These are phyloP conservation scores for Torymus texanus DNA, from an alignment of 2,888 invertebrate species.

Conservation along the genomic window DNA sequence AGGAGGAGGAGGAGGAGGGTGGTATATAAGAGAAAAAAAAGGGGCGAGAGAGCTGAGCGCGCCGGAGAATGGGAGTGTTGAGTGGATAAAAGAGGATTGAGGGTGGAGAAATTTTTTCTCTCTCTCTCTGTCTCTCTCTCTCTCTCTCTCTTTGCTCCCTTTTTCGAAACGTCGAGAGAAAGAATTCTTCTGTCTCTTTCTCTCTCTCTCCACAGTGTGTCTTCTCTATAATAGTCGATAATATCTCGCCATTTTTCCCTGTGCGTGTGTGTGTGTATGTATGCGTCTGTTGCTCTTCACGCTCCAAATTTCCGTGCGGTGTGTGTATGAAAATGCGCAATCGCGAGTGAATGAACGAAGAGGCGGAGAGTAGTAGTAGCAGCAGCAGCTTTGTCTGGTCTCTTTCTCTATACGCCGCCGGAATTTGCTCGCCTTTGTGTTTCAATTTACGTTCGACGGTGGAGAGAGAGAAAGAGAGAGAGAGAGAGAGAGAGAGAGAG, in stretches of 20 bases:
- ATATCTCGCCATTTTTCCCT: conserved; percentile 26
- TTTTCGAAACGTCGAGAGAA: conserved; percentile 18
- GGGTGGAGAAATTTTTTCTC: conserved; percentile 35
- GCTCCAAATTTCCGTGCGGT: conserved; percentile 19
- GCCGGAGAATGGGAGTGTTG: conserved; percentile 44
- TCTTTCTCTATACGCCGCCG: too few relatives aligned
- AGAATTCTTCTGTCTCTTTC: conserved; percentile 24
- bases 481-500: too few relatives aligned
- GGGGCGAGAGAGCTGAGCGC: background rate
- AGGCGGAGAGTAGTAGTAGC: too few relatives aligned
- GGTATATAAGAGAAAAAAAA: conserved; percentile 13
- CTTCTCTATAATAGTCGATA: conserved; percentile 45
- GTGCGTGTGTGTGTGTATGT: too few relatives aligned
- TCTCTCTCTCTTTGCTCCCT: background rate
- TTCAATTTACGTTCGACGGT: too few relatives aligned
- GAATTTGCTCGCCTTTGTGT: too few relatives aligned
- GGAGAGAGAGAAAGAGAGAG: too few relatives aligned
- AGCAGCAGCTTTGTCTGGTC: too few relatives aligned
- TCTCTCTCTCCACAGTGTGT: background rate
- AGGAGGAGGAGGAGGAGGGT: conserved; percentile 15
- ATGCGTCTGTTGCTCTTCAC: background rate
- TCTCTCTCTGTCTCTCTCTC: background rate
- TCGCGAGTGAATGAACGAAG: too few relatives aligned
- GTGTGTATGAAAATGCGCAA: too few relatives aligned
- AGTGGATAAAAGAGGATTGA: conserved; percentile 57